phyloP scores from a whole-genome alignment of 2,888 invertebrate genomes.

The Catonia carolina region DNA sequence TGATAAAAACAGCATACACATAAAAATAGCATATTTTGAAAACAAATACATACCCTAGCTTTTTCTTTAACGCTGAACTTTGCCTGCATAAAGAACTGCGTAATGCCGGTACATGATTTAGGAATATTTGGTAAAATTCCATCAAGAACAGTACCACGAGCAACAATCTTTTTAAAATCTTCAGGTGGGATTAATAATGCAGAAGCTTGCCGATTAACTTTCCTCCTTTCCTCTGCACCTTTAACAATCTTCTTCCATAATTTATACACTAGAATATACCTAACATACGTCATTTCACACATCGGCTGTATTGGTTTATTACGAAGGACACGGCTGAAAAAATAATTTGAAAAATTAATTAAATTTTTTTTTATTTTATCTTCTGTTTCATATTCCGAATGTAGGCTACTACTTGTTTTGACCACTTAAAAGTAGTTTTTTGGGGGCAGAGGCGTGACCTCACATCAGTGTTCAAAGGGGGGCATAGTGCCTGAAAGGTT shows the following conservation, averaged over 20 bases:
- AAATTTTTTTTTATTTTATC: not conserved
- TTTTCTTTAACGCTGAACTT: constrained; percentile 35
- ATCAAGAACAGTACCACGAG: constrained; percentile 27
- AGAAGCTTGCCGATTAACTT: constrained; percentile 31
- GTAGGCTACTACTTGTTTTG: too few species aligned
- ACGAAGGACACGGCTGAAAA: constrained; percentile 27
- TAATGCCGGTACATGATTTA: constrained; percentile 33
- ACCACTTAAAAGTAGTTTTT: too few species aligned
- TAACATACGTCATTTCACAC: constrained; percentile 33
- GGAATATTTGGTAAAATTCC: constrained; percentile 33
- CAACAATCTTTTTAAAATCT: constrained; percentile 31
- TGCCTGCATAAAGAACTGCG: constrained; percentile 35
- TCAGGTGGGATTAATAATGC: constrained; percentile 29
- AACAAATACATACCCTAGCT: constrained; percentile 30
- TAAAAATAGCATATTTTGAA: too few species aligned
- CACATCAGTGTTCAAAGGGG: too few species aligned
- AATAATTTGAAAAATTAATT: too few species aligned
- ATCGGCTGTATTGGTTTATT: constrained; percentile 27
- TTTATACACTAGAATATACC: constrained; percentile 36
- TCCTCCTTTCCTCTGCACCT: constrained; percentile 28
- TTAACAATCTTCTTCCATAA: constrained; percentile 35
- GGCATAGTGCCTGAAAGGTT: too few species aligned
- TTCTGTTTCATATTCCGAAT: too few species aligned
- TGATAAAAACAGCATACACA: too few species aligned
- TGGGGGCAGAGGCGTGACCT: too few species aligned